These are phyloP conservation scores for Microcebus griseorufus DNA, from an alignment of 2,113 vertebrate genomes.

Conservation along the genomic window DNA sequence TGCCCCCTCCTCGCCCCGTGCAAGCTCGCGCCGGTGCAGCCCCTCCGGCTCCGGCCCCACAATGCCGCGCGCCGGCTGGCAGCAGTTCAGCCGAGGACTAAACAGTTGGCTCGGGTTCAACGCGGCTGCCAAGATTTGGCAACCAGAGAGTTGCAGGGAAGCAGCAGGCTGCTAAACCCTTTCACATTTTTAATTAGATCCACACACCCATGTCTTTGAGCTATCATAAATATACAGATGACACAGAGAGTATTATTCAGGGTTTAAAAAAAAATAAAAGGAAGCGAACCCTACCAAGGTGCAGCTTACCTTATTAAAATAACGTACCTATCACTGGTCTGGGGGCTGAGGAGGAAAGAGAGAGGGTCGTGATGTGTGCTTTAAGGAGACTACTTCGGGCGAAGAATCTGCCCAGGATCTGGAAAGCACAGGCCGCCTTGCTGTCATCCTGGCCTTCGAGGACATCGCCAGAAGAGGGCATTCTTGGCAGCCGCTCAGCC, in stretches of 20 bases:
- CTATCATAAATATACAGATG: conserved; percentile 98
- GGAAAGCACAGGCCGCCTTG: conserved; percentile 56
- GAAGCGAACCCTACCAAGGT: conserved; percentile 70
- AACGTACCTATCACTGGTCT: conserved; percentile 81
- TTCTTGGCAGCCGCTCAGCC: conserved; percentile 77
- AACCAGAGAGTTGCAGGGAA: conserved; percentile 92
- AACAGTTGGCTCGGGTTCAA: conserved; percentile 98
- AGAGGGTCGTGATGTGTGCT: conserved; percentile 35
- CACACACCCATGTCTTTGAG: conserved; percentile 99
- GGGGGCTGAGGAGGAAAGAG: conserved; percentile 27
- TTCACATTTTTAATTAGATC: conserved; percentile 99
- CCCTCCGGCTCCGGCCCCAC: conserved; percentile 88
- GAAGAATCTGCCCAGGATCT: background rate
- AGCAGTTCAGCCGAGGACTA: conserved; percentile 96
- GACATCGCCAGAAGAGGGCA: conserved; percentile 87
- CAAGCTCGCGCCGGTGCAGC: conserved; percentile 76
- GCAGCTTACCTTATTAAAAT: conserved; percentile 84
- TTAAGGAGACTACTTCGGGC: conserved; percentile 20
- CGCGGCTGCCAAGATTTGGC: conserved; percentile 97
- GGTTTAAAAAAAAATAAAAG: conserved; percentile 74
- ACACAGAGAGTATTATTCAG: conserved; percentile 93
- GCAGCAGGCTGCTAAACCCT: conserved; percentile 97
- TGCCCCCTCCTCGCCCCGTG: conserved; percentile 78
- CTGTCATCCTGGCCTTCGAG: conserved; percentile 54
- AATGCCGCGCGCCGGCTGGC: conserved; percentile 93